Evolutionary conservation across 2,797 vertebrate genomes (phyloP), one percentile per base, ranked within the genome.

Genomic region (Lateolabrax maculatus): DNA sequence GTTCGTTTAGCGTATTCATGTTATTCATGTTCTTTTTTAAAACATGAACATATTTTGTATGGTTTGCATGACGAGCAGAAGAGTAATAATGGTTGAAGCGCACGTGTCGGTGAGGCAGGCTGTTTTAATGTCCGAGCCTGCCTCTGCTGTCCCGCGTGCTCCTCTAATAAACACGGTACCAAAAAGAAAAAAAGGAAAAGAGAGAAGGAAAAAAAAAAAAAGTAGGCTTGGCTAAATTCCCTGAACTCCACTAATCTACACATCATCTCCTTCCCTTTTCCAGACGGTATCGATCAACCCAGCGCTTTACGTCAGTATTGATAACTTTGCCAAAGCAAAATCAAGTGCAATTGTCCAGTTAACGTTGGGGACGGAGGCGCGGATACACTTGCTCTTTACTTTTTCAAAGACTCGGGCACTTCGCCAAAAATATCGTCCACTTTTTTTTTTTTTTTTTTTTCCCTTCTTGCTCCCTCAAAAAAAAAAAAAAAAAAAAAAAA

Each of bases 321-420:
- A 96, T 97, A 97, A 97, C 94, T 97, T 97, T 96, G 91, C 94
- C 91, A 95, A 94, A 92, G 85, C 87, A 72, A 95, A 96, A 95
- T 96, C 95, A 96, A 94, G 93, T 95, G 94, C 93, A 93, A 91
- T 93, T 85, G 90, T 87, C 85, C 93, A 90, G 93, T 92, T 91
- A 90, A 94, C 93, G 93, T 94, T 81, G 90, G 83, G 87, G 91
- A 92, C 94, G 85, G 80, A 89, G 87, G 84, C 90, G 46, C 90
- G 90, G 88, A 90, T 89, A 89, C 90, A 62, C 81, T 81, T 84
- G 84, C 65, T 77, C 81, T 84, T 78, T 77, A 86, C 85, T 91
- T 90, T 90, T 82, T 39, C 19, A 57, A 62, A 86, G 39, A 67
- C 70, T 49, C 58, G 60, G 76, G 68, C 75, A 75, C 5, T 80